phyloP scores from a whole-genome alignment of 2,797 vertebrate genomes.

The Lithobates pipiens region DNA sequence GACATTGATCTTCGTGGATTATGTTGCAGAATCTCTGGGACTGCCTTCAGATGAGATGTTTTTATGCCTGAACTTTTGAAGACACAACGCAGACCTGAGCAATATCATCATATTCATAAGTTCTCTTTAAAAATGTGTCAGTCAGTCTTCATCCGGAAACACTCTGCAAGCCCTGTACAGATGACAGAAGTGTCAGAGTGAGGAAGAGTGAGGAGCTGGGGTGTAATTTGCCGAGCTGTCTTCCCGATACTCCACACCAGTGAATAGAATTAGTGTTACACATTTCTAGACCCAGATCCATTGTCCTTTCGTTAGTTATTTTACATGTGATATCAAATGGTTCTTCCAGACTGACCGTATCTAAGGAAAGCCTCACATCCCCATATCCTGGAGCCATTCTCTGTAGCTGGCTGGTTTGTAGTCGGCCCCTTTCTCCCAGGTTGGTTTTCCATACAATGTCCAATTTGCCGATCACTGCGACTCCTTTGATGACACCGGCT shows the following conservation, averaged over 20 bases:
- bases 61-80: slow-evolving; percentile 81
- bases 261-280: slow-evolving; percentile 93
- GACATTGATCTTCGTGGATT: slow-evolving; percentile 72
- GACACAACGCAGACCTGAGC: slow-evolving; percentile 97
- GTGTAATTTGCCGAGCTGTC: slow-evolving; percentile 92
- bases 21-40: slow-evolving; percentile 41
- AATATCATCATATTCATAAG: slow-evolving; percentile 97
- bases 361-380: slow-evolving; percentile 92
- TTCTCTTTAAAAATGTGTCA: slow-evolving; percentile 97
- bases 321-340: slow-evolving; percentile 96
- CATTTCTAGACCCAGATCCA: slow-evolving; percentile 98
- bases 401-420: slow-evolving; percentile 98
- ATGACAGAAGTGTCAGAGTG: slow-evolving; percentile 89
- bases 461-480: slow-evolving; percentile 96
- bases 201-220: slow-evolving; percentile 90
- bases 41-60: slow-evolving; percentile 68
- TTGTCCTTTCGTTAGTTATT: slow-evolving; percentile 98
- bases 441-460: slow-evolving; percentile 99
- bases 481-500: slow-evolving; percentile 96
- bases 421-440: slow-evolving; percentile 91
- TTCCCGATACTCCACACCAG: slow-evolving; percentile 96
- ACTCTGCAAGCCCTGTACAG: slow-evolving; percentile 96
- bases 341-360: slow-evolving; percentile 95
- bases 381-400: slow-evolving; percentile 99
- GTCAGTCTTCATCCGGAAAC: slow-evolving; percentile 95